phyloP scores from a whole-genome alignment of 2,888 invertebrate species.

The Macrosoma leucophasiata region DNA sequence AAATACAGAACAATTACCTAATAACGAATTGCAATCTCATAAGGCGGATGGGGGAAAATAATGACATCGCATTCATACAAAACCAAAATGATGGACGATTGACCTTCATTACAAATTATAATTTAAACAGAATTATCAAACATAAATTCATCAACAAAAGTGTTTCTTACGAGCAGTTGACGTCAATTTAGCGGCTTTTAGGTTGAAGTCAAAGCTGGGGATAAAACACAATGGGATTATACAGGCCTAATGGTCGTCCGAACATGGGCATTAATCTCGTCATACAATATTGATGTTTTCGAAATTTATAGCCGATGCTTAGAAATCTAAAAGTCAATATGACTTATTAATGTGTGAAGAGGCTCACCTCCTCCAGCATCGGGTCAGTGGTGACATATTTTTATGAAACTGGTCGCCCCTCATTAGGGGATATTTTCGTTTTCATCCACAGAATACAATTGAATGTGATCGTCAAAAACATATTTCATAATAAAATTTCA shows the following conservation, averaged over 20 bases:
- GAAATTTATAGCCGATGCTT: conserved; percentile 65
- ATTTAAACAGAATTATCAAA: conserved; percentile 51
- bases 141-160: conserved; percentile 37
- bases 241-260: conserved; percentile 64
- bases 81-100: too few relatives aligned
- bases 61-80: too few relatives aligned
- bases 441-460: conserved; percentile 66
- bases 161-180: conserved; percentile 30
- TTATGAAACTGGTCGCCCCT: conserved; percentile 53
- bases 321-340: conserved; percentile 65
- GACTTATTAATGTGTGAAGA: conserved; percentile 73
- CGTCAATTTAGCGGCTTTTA: conserved; percentile 58
- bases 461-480: conserved; percentile 66
- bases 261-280: conserved; percentile 74
- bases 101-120: conserved; percentile 33
- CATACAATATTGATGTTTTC: conserved; percentile 72
- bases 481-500: conserved; percentile 60
- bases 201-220: conserved; percentile 44
- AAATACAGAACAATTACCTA: conserved; percentile 27
- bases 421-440: conserved; percentile 64
- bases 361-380: conserved; percentile 57
- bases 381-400: conserved; percentile 55
- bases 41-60: too few relatives aligned
- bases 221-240: conserved; percentile 72
- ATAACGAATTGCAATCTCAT: too few relatives aligned